These are phyloP conservation scores for Andrena haemorrhoa DNA, from an alignment of 2,888 invertebrate species.

Conservation along the genomic window DNA sequence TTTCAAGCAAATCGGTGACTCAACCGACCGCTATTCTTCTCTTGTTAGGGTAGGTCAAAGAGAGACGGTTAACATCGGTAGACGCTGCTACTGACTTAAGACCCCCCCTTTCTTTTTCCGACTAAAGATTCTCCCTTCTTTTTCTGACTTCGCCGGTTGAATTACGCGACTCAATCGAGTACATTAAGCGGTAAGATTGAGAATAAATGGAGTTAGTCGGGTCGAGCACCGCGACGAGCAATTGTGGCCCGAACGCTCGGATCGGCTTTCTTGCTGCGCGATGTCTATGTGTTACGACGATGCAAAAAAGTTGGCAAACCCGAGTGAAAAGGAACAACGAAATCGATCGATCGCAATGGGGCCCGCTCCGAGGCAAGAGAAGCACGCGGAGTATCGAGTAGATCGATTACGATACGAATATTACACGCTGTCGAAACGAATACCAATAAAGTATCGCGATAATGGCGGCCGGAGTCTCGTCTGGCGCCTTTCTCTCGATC, in stretches of 20 bases:
- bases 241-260: neutral
- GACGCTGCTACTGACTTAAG: no score
- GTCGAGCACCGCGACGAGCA: neutral
- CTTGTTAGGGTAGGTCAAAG: no score
- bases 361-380: constrained; percentile 23
- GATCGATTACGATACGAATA: constrained; percentile 70
- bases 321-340: neutral
- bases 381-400: constrained; percentile 45
- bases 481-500: constrained; percentile 52
- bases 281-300: neutral
- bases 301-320: neutral
- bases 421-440: constrained; percentile 71
- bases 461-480: constrained; percentile 51
- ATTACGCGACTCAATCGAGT: neutral
- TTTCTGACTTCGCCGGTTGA: neutral
- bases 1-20: no score
- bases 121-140: neutral
- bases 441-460: constrained; percentile 68
- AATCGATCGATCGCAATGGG: constrained; percentile 22
- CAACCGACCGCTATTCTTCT: no score
- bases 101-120: no score
- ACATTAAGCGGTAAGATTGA: neutral
- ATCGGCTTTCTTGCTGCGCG: neutral
- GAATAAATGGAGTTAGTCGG: neutral
- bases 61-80: no score